phyloP scores from a whole-genome alignment of 1,140 invertebrate genomes.

The Drosophila kanapiae region DNA sequence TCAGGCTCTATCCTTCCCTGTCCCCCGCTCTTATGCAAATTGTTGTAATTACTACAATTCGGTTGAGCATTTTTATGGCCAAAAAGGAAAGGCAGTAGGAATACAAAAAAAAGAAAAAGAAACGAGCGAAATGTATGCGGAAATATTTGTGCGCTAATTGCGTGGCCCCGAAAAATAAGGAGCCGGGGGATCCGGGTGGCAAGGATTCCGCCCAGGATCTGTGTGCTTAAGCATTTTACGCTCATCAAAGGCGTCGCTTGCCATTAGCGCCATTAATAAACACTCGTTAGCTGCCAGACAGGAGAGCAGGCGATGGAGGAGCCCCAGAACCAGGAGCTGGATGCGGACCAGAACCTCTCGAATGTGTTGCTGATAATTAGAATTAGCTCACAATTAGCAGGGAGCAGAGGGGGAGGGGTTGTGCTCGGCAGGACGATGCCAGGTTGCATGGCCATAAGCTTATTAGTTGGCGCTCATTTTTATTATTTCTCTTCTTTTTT shows the following conservation, averaged over 20 bases:
- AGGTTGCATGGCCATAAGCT: slow-evolving; percentile 58
- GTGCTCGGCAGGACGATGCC: slow-evolving; percentile 9
- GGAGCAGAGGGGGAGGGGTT: slow-evolving; percentile 7
- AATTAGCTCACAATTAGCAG: slow-evolving; percentile 79
- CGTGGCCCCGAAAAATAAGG: slow-evolving; percentile 46
- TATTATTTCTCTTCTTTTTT: slow-evolving; percentile 23
- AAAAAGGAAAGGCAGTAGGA: slow-evolving; percentile 41
- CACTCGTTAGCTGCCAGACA: slow-evolving; percentile 66
- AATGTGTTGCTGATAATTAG: slow-evolving; percentile 80
- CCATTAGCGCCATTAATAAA: slow-evolving; percentile 81
- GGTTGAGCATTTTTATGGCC: slow-evolving; percentile 81
- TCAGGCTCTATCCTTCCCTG: background rate
- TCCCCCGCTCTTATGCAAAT: slow-evolving; percentile 69
- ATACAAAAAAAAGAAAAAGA: slow-evolving; percentile 14
- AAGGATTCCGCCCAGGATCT: slow-evolving; percentile 46
- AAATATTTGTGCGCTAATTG: slow-evolving; percentile 83
- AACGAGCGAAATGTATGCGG: slow-evolving; percentile 61
- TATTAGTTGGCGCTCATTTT: slow-evolving; percentile 70
- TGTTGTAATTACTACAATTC: slow-evolving; percentile 83
- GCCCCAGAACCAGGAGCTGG: background rate
- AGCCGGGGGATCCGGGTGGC: background rate
- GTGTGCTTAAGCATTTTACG: slow-evolving; percentile 70
- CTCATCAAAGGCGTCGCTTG: slow-evolving; percentile 71
- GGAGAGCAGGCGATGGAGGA: slow-evolving; percentile 12
- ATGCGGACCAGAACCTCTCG: slow-evolving; percentile 29